Evolutionary conservation across 2,797 vertebrate genomes (phyloP).

Genomic region (Myoxocephalus aenaeus): DNA sequence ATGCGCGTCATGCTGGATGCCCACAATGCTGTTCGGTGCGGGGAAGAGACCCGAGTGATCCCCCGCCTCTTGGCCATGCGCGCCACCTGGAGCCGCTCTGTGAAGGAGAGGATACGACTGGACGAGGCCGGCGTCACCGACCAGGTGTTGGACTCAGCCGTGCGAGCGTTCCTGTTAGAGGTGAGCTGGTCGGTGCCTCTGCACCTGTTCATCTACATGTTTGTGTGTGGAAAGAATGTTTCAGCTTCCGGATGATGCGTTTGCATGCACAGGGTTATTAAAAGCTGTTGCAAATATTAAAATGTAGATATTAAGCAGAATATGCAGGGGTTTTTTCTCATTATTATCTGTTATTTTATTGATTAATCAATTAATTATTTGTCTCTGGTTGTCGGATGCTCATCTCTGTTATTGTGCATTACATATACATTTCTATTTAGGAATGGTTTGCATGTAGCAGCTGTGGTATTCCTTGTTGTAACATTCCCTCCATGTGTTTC

Average conservation of each 20-base stretch:
- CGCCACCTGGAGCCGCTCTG: slow-evolving; percentile 94
- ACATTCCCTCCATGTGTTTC: neutral
- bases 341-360: neutral
- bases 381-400: neutral
- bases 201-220: neutral
- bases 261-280: neutral
- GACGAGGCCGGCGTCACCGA: slow-evolving; percentile 95
- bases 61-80: slow-evolving; percentile 92
- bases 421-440: neutral
- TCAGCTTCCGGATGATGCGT: neutral
- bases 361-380: neutral
- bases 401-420: neutral
- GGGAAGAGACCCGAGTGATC: slow-evolving; percentile 94
- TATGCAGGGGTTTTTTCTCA: neutral
- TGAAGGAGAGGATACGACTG: slow-evolving; percentile 92
- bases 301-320: neutral
- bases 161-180: slow-evolving; percentile 92
- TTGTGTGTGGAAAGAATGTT: neutral
- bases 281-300: neutral
- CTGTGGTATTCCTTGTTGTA: neutral
- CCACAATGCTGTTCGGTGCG: slow-evolving; percentile 89
- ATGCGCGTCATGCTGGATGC: slow-evolving; percentile 97
- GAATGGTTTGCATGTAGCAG: neutral
- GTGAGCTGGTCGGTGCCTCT: slow-evolving; percentile 75
- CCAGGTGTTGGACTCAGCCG: slow-evolving; percentile 92